A percentile compares a stretch with the other conserved stretches of the same genome.
Conservation (phyloP, 1,140 invertebrate genomes). For the Littorina saxatilis region DNA sequence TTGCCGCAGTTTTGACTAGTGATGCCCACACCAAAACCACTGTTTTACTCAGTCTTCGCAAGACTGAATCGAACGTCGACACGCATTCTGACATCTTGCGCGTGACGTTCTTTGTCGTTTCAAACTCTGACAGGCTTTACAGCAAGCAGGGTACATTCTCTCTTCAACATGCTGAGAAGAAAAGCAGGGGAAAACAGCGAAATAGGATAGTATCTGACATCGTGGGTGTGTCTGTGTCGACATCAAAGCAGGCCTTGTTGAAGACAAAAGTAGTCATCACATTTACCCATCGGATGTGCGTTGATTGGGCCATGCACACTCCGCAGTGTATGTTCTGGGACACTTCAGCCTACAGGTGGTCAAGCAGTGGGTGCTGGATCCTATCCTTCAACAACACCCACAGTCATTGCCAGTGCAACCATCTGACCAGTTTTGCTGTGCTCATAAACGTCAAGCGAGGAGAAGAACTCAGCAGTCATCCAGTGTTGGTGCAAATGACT, state of each 20-base stretch:
- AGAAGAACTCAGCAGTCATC: neutral
- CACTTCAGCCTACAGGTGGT: conserved; percentile 49
- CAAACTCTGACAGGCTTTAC: neutral
- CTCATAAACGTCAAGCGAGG: conserved; percentile 71
- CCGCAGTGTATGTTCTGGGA: conserved; percentile 30
- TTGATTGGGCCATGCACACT: neutral
- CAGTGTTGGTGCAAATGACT: neutral
- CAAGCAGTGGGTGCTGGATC: conserved; percentile 53
- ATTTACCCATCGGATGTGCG: neutral
- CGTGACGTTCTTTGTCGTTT: neutral
- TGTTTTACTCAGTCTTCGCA: neutral
- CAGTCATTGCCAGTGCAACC: conserved; percentile 95
- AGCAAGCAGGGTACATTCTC: neutral
- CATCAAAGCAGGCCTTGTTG: neutral
- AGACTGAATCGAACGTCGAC: neutral
- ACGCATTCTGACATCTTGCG: neutral
- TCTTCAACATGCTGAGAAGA: neutral
- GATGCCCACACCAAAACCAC: neutral
- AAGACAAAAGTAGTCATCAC: neutral
- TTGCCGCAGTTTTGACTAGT: too few species aligned
- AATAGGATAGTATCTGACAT: conserved; percentile 5
- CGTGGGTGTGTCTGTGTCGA: neutral
- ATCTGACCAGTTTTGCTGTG: conserved; percentile 93
- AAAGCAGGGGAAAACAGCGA: neutral
- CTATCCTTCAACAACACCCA: conserved; percentile 66